phyloP scores from a whole-genome alignment of 2,888 invertebrate species.

The Syrista parreyssii region DNA sequence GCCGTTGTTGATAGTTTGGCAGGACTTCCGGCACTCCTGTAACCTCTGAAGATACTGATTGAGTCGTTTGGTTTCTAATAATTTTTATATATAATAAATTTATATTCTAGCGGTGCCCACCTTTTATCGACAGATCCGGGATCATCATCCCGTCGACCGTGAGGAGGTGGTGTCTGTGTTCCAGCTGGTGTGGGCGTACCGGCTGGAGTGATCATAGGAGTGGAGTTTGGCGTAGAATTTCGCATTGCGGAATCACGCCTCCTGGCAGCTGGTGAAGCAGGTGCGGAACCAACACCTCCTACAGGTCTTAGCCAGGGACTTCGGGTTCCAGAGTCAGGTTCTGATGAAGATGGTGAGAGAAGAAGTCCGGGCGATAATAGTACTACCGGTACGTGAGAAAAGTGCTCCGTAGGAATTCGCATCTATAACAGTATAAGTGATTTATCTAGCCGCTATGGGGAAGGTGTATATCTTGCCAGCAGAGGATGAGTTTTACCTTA shows the following conservation, averaged over 20 bases:
- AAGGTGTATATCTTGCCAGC: conserved; percentile 35
- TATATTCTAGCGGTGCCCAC: neutral
- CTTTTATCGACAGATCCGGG: neutral
- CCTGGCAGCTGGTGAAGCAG: conserved; percentile 64
- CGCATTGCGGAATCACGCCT: conserved; percentile 66
- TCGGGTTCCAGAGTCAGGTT: conserved; percentile 65
- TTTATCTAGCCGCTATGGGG: conserved; percentile 41
- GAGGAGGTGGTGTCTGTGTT: neutral
- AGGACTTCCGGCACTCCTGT: conserved; percentile 74
- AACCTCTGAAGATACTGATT: conserved; percentile 32
- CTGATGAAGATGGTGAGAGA: conserved; percentile 77
- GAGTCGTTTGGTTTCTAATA: neutral
- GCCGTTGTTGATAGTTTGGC: conserved; percentile 70
- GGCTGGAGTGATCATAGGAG: conserved; percentile 54
- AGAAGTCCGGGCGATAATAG: conserved; percentile 86
- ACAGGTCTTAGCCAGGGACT: conserved; percentile 63
- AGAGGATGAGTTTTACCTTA: conserved; percentile 71
- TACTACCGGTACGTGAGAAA: conserved; percentile 93
- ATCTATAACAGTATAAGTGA: conserved; percentile 70
- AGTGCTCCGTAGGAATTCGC: conserved; percentile 96
- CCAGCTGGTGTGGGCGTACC: conserved; percentile 24
- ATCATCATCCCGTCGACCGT: neutral
- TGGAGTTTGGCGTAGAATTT: conserved; percentile 52
- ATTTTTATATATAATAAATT: conserved; percentile 4
- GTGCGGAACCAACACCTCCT: conserved; percentile 57